phyloP scores from a whole-genome alignment of 2,888 invertebrate species.

The Ceriagrion tenellum region DNA sequence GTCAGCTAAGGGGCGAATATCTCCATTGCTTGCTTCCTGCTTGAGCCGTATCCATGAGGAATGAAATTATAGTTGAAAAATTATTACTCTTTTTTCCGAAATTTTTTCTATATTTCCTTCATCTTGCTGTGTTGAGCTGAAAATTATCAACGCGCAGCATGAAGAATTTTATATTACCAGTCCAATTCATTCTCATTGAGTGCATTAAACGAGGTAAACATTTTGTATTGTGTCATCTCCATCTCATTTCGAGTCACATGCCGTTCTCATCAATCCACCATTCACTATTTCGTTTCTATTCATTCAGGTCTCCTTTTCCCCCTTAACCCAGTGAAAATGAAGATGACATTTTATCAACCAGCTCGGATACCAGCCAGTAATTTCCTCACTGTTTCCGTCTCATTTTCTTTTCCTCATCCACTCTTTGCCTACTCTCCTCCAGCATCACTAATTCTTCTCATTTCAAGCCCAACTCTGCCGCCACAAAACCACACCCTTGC shows the following conservation, averaged over 20 bases:
- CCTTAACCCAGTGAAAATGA: not conserved
- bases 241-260: not conserved
- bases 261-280: not conserved
- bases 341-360: no score
- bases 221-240: not conserved
- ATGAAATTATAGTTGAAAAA: no score
- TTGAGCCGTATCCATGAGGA: no score
- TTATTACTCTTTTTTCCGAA: not conserved
- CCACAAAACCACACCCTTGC: not conserved
- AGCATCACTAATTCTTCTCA: not conserved
- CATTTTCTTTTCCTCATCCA: not conserved
- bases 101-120: not conserved
- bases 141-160: no score
- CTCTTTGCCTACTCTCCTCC: not conserved
- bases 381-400: conserved; percentile 38
- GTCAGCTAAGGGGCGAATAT: no score
- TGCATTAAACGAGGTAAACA: not conserved
- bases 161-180: no score
- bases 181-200: not conserved
- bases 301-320: not conserved
- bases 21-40: no score
- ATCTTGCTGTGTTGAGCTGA: no score
- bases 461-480: no score
- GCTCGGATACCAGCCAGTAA: not conserved
- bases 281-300: not conserved